Evolutionary conservation across 2,113 vertebrate genomes (phyloP), one percentile per base, ranked within the genome.

Genomic region (Nothobranchius furzeri): DNA sequence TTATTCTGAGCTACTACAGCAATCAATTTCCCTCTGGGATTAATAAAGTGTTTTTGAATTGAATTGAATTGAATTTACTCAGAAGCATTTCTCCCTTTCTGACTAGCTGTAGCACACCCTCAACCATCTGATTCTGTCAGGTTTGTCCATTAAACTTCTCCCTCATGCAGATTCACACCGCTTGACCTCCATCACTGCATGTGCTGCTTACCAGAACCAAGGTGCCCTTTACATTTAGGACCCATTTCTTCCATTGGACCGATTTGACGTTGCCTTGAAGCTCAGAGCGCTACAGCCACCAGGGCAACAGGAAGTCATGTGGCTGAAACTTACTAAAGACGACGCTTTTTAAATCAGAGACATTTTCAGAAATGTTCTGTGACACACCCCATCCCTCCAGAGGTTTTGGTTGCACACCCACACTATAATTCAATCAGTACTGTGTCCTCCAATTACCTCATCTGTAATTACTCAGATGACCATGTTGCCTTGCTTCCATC

Each of bases 191-290:
- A 50, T 71, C 43, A 43, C 54, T 67, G 78, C 75, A 78, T 65
- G 49, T 78, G 51, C 62, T 72, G 61, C 60, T 76, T 68, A 69
- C 63, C 82, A 75, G 73, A 78, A 76, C 73, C 76, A 71, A 76
- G 83, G 73, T 79, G 75, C 79, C 83, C 82, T 83, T 81, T 82
- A 69, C 78, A 79, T 84, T 83, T 85, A 76, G 82, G 82, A 64
- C 65, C 57, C 9, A 54, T 83, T 78, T 70, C 75, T 83, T 76
- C 85, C 72, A 3, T 83, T 74, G 76, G 79, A 86, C 80, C 81
- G 78, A 80, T 87, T 86, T 67, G 86, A 85, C 77, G 79, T 75
- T 73, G 40, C 75, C 78, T 79, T 17, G 36, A 63, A 70, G 81
- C 67, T 66, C 67, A 17, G 68, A 64, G 83, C 73, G 51, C 45